phyloP scores from a whole-genome alignment of 2,113 vertebrate species.

The Plestiodon gilberti region DNA sequence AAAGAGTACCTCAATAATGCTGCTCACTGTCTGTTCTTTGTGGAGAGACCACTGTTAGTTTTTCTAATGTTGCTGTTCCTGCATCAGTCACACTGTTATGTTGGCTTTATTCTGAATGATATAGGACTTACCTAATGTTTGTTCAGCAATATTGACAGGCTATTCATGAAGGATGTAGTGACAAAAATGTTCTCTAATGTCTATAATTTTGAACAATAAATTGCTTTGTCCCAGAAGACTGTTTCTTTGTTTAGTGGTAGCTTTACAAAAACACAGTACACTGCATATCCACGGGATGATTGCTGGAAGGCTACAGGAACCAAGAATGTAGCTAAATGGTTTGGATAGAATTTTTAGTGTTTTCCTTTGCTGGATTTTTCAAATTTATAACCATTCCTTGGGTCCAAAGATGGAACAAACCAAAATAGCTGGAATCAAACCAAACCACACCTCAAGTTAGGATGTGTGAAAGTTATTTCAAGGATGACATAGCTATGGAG shows the following conservation, averaged over 20 bases:
- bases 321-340: not conserved
- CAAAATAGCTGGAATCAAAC: not conserved
- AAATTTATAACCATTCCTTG: not conserved
- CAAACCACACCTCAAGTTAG: not conserved
- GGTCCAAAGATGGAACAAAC: not conserved
- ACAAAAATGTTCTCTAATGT: conserved; percentile 48
- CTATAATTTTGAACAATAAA: conserved; percentile 70
- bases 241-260: conserved; percentile 17
- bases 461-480: not conserved
- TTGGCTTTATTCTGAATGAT: conserved; percentile 49
- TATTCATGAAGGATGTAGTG: conserved; percentile 59
- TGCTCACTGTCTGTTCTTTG: conserved; percentile 42
- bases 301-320: not conserved
- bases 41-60: conserved; percentile 43
- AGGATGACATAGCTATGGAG: not conserved
- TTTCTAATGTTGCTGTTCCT: conserved; percentile 39
- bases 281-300: not conserved
- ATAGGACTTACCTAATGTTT: conserved; percentile 24
- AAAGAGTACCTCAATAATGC: conserved; percentile 59
- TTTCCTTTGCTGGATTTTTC: not conserved
- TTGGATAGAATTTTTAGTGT: not conserved
- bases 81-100: not conserved
- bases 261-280: not conserved
- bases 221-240: conserved; percentile 56
- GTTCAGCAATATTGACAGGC: conserved; percentile 34